Percentiles rank a stretch among this genome's conserved stretches.
phyloP scores from a whole-genome alignment of 2,113 vertebrate genomes.

The Suncus etruscus region DNA sequence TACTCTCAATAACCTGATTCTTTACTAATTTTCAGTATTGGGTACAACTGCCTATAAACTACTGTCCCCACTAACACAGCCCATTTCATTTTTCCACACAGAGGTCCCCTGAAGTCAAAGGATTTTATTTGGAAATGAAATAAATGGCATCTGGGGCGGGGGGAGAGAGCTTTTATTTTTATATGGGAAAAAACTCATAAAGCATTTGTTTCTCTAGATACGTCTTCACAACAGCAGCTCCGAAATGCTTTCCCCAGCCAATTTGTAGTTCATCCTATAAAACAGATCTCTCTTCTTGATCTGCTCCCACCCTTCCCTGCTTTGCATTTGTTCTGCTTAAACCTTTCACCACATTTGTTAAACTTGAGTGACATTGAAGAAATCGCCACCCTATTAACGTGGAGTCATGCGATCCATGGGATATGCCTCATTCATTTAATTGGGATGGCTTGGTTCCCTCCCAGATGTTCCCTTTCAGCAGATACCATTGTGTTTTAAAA shows the following conservation, averaged over 20 bases:
- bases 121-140: constrained; percentile 68
- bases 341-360: constrained; percentile 82
- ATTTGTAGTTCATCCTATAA: constrained; percentile 68
- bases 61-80: rapidly evolving
- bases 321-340: constrained; percentile 66
- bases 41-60: too few species aligned
- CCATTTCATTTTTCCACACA: background rate
- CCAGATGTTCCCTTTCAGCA: constrained; percentile 89
- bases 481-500: constrained; percentile 89
- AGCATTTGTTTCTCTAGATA: constrained; percentile 52
- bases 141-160: constrained; percentile 37
- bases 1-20: background rate
- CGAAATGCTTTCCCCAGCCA: constrained; percentile 62
- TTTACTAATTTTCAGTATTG: background rate
- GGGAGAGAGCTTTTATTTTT: constrained; percentile 65
- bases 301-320: background rate
- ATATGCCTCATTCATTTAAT: constrained; percentile 81
- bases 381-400: constrained; percentile 69
- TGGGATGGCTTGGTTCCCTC: constrained; percentile 84
- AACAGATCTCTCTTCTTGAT: constrained; percentile 75
- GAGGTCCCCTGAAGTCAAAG: constrained; percentile 38
- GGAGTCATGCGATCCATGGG: constrained; percentile 73
- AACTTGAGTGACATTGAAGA: constrained; percentile 77
- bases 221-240: constrained; percentile 24
- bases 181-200: constrained; percentile 56